Base-by-base conservation (phyloP, 1,140 invertebrate species). In the Drosophila pruinosa region DNA sequence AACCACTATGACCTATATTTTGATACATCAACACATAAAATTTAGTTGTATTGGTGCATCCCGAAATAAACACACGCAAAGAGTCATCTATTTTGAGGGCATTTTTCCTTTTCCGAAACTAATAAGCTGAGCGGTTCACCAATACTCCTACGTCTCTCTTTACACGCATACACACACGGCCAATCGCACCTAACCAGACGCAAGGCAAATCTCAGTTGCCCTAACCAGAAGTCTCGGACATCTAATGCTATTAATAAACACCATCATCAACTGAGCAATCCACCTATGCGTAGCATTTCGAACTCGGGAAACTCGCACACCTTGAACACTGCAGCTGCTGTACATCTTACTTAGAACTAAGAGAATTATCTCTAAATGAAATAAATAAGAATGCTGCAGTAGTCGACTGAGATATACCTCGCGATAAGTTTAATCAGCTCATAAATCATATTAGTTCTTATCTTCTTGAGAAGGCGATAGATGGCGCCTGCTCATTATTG, bases 141-240 rank as follows among this genome's bases (percentile, higher is more conserved):
- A 12, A 52, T 15, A 74, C 43, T 52, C 43, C 57, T 50, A 63
- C 31, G 38, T 22, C 45, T 12, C 15, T 38, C 47, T 17, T 21
- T 8, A 47, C 50, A 26, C 48, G 17, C 17, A 22, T 50, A 34
- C 70, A 31, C 62, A 17, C 39, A 45, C 31, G 17, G 10, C 14
- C 39, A 59, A 26, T 22, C 31, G 14, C 69, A 72, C 38, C 21
- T 19, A 53, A 65, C 39, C 45, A 68, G 56, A 26, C 53, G 21
- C 53, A 67, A 81, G 57, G 68, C 75, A 56, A 72, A 67, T 70
- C 70, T 64, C 45, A 67, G 73, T 77, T 80, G 81, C 64, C 81
- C 77, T 81, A 86, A 81, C 61, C 78, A 68, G 57, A 81, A 75
- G 73, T 70, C 69, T 71, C 56, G 63, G 45, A 64, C 41, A 54